Evolutionary conservation across 2,888 invertebrate species (phyloP), one percentile per base, ranked within the genome.

Genomic region (Lacanobia oleracea): DNA sequence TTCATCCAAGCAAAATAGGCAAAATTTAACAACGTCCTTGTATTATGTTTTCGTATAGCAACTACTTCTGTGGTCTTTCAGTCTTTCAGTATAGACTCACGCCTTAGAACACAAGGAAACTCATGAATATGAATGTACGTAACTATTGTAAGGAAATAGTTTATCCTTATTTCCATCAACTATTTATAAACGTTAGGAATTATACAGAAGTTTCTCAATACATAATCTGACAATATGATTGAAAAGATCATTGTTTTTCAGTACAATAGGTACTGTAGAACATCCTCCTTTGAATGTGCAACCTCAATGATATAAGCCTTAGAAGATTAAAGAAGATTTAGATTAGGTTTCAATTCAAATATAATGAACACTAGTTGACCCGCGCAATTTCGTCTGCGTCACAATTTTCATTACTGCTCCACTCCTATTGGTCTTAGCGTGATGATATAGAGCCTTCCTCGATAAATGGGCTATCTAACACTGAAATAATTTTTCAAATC

Each of bases 111-210:
- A 68, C 69, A 62, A 75, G 51, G 56, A 56, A 75, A n/a, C 40
- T 74, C 33, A 68, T 75, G 50, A 74, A 68, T 74, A 74, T 74
- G n/a, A n/a, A n/a, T n/a, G 12, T 43, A 43, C 14, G 14, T 16
- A 16, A 5, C 43, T n/a, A 74, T 56, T 67, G 10, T 14, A 56
- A 45, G 12, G 2, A 50, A 27, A 67, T 9, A 37, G 18, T 45
- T 50, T 67, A 61, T 54, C 61, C 27, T 53, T 33, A 51, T 75
- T 70, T 61, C 60, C 37, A 45, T 43, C 1, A 14, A 23, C 23
- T 64, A 45, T 50, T 63, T 37, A 51, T 65, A 56, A 43, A 37
- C 9, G 12, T 45, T 56, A 65, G 37, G 60, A 61, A 75, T 75
- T 59, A 53, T 76, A 56, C 61, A 65, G 72, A 76, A 72, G 56